Percentiles rank a stretch among this genome's conserved stretches.
phyloP scores from a whole-genome alignment of 2,888 invertebrate species.

The Diarsia brunnea region DNA sequence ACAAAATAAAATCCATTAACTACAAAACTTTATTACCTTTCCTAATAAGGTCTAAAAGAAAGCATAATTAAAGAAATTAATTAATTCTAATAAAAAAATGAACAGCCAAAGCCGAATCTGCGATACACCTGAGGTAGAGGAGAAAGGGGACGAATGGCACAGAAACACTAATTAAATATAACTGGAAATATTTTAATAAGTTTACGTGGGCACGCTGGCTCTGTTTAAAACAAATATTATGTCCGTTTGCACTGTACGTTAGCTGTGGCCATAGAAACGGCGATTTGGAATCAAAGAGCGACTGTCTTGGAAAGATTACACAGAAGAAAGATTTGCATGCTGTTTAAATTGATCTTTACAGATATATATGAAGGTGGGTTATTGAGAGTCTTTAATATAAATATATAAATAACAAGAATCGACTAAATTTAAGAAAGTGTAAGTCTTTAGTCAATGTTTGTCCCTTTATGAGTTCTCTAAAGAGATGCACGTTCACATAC shows the following conservation, averaged over 20 bases:
- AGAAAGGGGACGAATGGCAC: slow-evolving; percentile 83
- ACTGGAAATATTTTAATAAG: slow-evolving; percentile 90
- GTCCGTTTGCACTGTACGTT: slow-evolving; percentile 79
- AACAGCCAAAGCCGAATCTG: slow-evolving; percentile 67
- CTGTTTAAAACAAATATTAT: slow-evolving; percentile 88
- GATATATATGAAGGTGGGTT: neutral
- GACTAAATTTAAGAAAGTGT: neutral
- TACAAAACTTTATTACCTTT: slow-evolving; percentile 12
- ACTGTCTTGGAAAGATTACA: neutral
- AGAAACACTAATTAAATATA: slow-evolving; percentile 88
- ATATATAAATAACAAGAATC: neutral
- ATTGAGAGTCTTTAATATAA: neutral
- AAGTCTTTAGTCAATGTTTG: neutral
- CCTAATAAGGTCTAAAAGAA: slow-evolving; percentile 49
- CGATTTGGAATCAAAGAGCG: slow-evolving; percentile 1
- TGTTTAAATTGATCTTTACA: neutral
- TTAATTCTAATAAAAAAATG: slow-evolving; percentile 56
- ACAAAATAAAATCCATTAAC: slow-evolving; percentile 11
- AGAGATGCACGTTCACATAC: no score
- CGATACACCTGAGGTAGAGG: slow-evolving; percentile 82
- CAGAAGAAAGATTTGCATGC: neutral
- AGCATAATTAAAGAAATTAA: slow-evolving; percentile 57
- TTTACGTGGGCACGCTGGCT: slow-evolving; percentile 84
- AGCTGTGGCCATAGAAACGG: slow-evolving; percentile 43
- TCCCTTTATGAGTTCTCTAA: no score